Base-by-base conservation (phyloP, 2,888 invertebrate species). In the Elmis aenea region DNA sequence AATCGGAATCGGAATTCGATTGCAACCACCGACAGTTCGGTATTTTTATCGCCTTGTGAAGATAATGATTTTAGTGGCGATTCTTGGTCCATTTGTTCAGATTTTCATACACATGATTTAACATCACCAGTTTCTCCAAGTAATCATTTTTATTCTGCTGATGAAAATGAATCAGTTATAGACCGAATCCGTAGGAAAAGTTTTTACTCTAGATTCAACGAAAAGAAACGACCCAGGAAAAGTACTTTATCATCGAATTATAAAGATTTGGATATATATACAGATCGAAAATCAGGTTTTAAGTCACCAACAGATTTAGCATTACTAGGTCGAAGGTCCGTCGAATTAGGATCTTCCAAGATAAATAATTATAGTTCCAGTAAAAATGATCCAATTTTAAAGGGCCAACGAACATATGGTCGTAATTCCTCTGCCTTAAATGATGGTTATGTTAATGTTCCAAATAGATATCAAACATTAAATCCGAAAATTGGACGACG, bases 161-260 rank as follows among this genome's bases (percentile, higher is more conserved):
- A 75, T 48, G 72, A 72, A 27, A 69, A 67, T 37, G 71, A 80
- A 39, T 88, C 87, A 39, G 81, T 92, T 23, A 82, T 83, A 31
- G 92, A 92, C 58, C 75, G 92, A 54, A 92, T 92, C 54, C 75
- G 87, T 51, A 75, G 92, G 16, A 89, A 90, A 63, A 91, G 91
- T 63, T 92, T 89, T 68, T 92, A 90, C 61, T 81, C 85, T 8
- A 74, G 91, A 50, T 92, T 92, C 62, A 91, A 92, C 61, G 88
- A 90, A 58, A 81, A 85, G 61, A 85, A 85, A 55, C 77, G 77
- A 47, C 73, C 79, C 40, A 73, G 84, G 45, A 82, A 81, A 56
- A 80, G 80, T 54, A 81, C 74, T 51, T 68, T 83, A 47, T 76
- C 76, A 5, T 50, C 52, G 13, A 59, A 52, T 33, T 66, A 63